Conservation (phyloP, 35 echinoderm and acorn worm genomes). For the Heliocidaris tuberculata region DNA sequence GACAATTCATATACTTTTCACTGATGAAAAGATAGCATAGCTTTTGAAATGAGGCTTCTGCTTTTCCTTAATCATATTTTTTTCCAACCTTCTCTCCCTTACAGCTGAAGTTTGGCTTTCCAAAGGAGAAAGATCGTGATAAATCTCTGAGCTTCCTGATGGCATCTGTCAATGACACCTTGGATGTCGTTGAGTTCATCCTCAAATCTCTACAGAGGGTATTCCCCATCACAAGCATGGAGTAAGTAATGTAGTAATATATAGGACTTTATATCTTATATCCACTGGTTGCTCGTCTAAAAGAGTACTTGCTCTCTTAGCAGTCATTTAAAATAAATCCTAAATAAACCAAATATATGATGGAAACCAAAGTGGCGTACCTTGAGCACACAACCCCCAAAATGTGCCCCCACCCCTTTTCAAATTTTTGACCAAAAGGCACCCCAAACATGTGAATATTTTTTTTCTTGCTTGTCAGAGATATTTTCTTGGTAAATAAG, state of each 20-base stretch:
- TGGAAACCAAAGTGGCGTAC: too few species aligned
- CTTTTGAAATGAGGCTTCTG: background rate
- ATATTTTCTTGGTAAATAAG: too few species aligned
- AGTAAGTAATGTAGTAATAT: background rate
- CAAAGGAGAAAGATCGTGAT: conserved; percentile 33
- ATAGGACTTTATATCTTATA: too few species aligned
- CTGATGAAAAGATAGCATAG: background rate
- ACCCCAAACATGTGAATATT: too few species aligned
- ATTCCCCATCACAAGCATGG: conserved; percentile 28
- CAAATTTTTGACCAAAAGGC: too few species aligned
- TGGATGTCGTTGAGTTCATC: conserved; percentile 26
- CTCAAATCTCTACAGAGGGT: conserved; percentile 10
- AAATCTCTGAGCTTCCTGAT: background rate
- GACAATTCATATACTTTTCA: background rate
- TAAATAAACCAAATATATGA: too few species aligned
- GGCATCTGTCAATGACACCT: conserved; percentile 7
- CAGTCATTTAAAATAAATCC: too few species aligned
- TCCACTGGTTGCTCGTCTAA: too few species aligned
- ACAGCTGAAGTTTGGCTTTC: conserved; percentile 23
- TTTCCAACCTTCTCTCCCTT: background rate
- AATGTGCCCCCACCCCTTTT: too few species aligned
- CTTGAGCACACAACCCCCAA: too few species aligned
- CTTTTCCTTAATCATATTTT: background rate
- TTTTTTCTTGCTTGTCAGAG: too few species aligned
- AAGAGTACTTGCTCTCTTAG: too few species aligned